A percentile compares a stretch with the other conserved stretches of the same genome.
Conservation (phyloP, 1,140 invertebrate species). For the Drosophila oshimai region DNA sequence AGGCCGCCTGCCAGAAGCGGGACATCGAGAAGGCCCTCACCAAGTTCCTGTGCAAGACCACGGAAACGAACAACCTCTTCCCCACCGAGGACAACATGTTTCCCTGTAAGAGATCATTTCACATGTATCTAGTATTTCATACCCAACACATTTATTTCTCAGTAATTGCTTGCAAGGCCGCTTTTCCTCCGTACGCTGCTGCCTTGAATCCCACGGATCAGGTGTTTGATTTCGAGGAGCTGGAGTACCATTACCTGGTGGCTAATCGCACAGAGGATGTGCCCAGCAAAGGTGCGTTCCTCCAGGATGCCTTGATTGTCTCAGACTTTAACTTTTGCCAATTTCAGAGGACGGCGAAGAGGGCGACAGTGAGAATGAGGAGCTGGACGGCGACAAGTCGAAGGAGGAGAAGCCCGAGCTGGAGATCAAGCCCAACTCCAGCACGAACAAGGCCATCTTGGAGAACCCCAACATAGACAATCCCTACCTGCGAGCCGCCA, state of each 20-base stretch:
- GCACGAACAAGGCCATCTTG: constrained; percentile 63
- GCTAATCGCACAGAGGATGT: constrained; percentile 70
- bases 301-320: too few relatives aligned
- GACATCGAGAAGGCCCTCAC: constrained; percentile 97
- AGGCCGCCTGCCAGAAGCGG: constrained; percentile 95
- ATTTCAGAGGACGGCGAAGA: constrained; percentile 68
- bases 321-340: constrained; percentile 40
- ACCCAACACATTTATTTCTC: not conserved
- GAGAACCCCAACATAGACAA: constrained; percentile 90
- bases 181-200: constrained; percentile 91
- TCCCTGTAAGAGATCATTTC: constrained; percentile 84
- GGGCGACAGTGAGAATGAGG: constrained; percentile 68
- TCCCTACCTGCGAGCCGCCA: constrained; percentile 92
- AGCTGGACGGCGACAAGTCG: constrained; percentile 81
- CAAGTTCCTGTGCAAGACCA: constrained; percentile 96
- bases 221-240: constrained; percentile 95
- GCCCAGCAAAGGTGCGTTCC: constrained; percentile 76
- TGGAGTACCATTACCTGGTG: constrained; percentile 90
- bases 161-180: constrained; percentile 94
- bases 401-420: constrained; percentile 83
- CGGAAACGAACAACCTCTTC: constrained; percentile 94
- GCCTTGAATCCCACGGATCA: constrained; percentile 96
- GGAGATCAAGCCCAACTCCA: constrained; percentile 68
- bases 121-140: not conserved
- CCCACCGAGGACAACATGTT: constrained; percentile 94